phyloP scores from a whole-genome alignment of 2,113 vertebrate genomes.

The Globicephala melas region DNA sequence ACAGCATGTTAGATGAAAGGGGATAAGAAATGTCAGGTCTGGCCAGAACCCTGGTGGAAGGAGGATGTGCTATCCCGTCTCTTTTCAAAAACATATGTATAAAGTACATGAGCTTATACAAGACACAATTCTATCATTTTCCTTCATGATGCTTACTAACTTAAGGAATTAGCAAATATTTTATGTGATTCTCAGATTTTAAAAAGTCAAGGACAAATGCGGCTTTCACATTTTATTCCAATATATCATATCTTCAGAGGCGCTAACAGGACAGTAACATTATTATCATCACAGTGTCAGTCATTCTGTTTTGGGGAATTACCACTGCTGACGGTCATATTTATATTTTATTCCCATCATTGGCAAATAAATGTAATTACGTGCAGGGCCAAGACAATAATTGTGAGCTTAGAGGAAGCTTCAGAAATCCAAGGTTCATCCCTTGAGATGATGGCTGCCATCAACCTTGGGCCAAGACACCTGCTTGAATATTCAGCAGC shows the following conservation, averaged over 20 bases:
- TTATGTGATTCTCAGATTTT: neutral
- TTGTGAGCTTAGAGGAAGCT: neutral
- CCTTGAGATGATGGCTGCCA: neutral
- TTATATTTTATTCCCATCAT: neutral
- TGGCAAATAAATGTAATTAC: constrained; percentile 9
- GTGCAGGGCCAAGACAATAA: neutral
- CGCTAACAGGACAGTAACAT: neutral
- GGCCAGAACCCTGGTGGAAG: neutral
- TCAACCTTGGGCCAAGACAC: neutral
- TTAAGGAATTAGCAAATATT: neutral
- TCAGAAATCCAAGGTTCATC: neutral
- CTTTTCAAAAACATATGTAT: neutral
- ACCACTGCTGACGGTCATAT: neutral
- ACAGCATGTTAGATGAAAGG: neutral
- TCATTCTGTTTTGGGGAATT: neutral
- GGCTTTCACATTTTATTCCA: neutral
- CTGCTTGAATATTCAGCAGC: neutral
- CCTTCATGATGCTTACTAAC: neutral
- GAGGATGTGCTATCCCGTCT: neutral
- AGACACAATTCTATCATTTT: neutral
- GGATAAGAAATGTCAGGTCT: neutral
- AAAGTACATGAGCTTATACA: neutral
- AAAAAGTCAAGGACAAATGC: neutral
- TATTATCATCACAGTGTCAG: neutral
- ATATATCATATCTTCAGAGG: neutral